Evolutionary conservation across 2,888 invertebrate genomes (phyloP), one percentile per base, ranked within the genome.

Genomic region (Tiliacea aurago): DNA sequence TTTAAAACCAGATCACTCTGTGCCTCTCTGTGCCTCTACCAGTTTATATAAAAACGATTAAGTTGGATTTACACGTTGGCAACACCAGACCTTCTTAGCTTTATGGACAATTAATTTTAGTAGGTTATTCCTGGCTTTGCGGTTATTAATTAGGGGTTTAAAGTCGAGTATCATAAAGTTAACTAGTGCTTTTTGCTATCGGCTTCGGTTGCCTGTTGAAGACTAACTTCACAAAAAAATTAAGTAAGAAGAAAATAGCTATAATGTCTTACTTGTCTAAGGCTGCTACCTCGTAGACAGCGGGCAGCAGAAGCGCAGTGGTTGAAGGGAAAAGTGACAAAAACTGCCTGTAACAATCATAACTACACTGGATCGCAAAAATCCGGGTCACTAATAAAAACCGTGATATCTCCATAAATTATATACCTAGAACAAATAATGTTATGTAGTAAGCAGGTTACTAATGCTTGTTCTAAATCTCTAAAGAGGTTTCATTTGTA

Each of bases 81-180:
- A 85, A 80, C 78, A 76, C 55, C 23, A 72, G 56, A 70, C 65
- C 71, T 73, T 72, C 73, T 81, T 75, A 76, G 56, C 51, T 83
- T 81, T 78, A 85, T 70, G 65, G 76, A n/a, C 73, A 70, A 71
- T 84, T 81, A 70, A 80, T 78, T 78, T 69, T 56, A 58, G 64
- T 73, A 75, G 72, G 73, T 74, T 76, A 81, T 74, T 62, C 33
- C 72, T 45, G 68, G 78, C 62, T 74, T 81, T 70, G 58, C 58
- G 68, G 71, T 78, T 74, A 85, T 81, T 81, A 81, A 80, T 84
- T 75, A 69, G 72, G 64, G 69, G 58, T 76, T 76, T 74, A 51
- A 73, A 79, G 67, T 79, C 47, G 56, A 73, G 72, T 73, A 63
- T 76, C 55, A 65, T 68, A 69, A 82, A 55, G 28, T 70, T 43